A percentile compares a stretch with the other conserved stretches of the same genome.
Evolutionary conservation across 2,113 vertebrate species (phyloP).

Genomic region (Etia nguti): DNA sequence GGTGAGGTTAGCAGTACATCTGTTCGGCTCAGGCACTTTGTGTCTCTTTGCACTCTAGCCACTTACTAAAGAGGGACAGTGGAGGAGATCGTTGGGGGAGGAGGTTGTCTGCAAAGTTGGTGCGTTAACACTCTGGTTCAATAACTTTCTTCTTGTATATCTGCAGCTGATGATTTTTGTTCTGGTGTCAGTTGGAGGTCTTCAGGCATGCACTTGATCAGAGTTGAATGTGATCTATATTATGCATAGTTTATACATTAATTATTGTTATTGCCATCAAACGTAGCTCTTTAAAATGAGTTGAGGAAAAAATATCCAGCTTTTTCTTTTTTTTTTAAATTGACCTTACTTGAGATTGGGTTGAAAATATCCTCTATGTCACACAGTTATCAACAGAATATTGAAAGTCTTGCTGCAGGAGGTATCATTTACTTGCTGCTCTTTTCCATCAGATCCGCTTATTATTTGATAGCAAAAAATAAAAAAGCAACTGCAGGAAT

Average conservation of each 20-base stretch:
- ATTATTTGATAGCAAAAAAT: neutral
- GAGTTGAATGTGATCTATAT: neutral
- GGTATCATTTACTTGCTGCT: neutral
- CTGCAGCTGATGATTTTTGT: neutral
- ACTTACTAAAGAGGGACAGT: neutral
- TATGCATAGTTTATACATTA: neutral
- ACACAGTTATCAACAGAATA: neutral
- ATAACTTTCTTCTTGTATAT: neutral
- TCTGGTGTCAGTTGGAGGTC: neutral
- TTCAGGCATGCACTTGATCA: neutral
- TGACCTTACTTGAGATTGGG: neutral
- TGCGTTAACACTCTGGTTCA: neutral
- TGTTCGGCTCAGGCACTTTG: neutral
- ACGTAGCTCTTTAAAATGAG: neutral
- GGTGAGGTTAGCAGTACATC: neutral
- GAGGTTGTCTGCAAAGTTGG: neutral
- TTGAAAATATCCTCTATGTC: neutral
- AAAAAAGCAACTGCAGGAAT: neutral
- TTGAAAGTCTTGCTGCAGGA: neutral
- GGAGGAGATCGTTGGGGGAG: neutral
- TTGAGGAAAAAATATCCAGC: neutral
- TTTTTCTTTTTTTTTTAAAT: neutral
- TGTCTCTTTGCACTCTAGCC: neutral
- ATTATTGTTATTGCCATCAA: neutral
- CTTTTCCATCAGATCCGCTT: neutral